Conservation (phyloP, 2,888 invertebrate species). For the Drosophila ezoana region DNA sequence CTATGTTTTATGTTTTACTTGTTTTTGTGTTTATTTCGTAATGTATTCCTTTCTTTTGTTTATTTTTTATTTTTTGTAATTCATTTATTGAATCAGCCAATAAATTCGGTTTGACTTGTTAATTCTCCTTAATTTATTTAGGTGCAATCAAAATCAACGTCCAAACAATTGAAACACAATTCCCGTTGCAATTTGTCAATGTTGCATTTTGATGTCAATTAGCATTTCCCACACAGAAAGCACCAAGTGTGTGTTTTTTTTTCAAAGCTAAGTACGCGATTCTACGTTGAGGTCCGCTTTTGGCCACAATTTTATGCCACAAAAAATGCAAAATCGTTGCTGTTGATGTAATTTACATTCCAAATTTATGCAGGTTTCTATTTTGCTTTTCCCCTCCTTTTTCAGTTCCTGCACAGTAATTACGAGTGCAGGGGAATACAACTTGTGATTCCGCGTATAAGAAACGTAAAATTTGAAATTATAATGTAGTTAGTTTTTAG, state of each 20-base stretch:
- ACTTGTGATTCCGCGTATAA: slow-evolving; percentile 47
- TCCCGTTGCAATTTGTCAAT: slow-evolving; percentile 37
- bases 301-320: slow-evolving; percentile 37
- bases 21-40: too few species aligned
- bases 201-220: slow-evolving; percentile 51
- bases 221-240: slow-evolving; percentile 24
- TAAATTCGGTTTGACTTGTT: background rate
- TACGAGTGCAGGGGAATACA: slow-evolving; percentile 44
- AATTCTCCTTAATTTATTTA: slow-evolving; percentile 23
- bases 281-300: slow-evolving; percentile 8
- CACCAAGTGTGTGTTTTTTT: slow-evolving; percentile 2
- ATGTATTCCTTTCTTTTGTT: too few species aligned
- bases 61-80: too few species aligned
- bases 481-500: slow-evolving; percentile 60
- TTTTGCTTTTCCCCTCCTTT: slow-evolving; percentile 17
- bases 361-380: slow-evolving; percentile 65
- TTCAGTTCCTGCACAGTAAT: slow-evolving; percentile 45
- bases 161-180: slow-evolving; percentile 53
- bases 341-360: slow-evolving; percentile 58
- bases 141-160: slow-evolving; percentile 34
- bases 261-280: slow-evolving; percentile 10
- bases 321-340: slow-evolving; percentile 10
- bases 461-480: slow-evolving; percentile 73
- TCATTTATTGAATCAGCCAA: too few species aligned
- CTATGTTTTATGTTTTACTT: too few species aligned